Evolutionary conservation across 2,888 invertebrate genomes (phyloP), one percentile per base, ranked within the genome.

Genomic region (Acanthosoma haemorrhoidale): DNA sequence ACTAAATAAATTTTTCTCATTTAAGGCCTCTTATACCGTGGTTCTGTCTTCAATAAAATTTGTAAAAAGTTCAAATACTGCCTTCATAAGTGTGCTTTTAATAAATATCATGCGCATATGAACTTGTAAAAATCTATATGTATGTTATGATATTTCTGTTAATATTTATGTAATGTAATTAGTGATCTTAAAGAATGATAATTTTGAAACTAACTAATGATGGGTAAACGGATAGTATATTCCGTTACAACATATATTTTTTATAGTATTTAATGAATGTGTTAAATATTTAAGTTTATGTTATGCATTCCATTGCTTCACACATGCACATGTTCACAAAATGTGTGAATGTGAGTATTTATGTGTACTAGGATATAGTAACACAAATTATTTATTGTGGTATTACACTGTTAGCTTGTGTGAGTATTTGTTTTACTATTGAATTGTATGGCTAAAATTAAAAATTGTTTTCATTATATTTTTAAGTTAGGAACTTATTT

Each of bases 1-100:
- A 9, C 11, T 51, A 21, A 51, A 51, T n/a, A 51, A 6, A 51
- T 51, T 32, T 13, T 25, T 51, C 51, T 51, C 21, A 51, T 51
- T 25, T n/a, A 51, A 51, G 51, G 51, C 51, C 51, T 43, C 43
- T 43, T 43, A 43, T 43, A 43, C 25, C n/a, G 51, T 51, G 51
- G 51, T 51, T 51, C 51, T 51, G 51, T 59, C 34, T 59, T 59
- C 59, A 59, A 11, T 59, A 59, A 34, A 29, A 32, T 25, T 25
- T 51, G 51, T 51, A 51, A 25, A 51, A 51, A 51, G 51, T 51
- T 25, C 32, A 51, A n/a, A 67, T 43, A 34, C 67, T 67, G 67
- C 67, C 67, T 67, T 67, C 67, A 51, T 67, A 57, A 25, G 57
- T 67, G 67, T 67, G 67, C 67, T 67, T 67, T 67, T 67, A 38